phyloP scores from a whole-genome alignment of 2,113 vertebrate species.

The Halichoeres trimaculatus region DNA sequence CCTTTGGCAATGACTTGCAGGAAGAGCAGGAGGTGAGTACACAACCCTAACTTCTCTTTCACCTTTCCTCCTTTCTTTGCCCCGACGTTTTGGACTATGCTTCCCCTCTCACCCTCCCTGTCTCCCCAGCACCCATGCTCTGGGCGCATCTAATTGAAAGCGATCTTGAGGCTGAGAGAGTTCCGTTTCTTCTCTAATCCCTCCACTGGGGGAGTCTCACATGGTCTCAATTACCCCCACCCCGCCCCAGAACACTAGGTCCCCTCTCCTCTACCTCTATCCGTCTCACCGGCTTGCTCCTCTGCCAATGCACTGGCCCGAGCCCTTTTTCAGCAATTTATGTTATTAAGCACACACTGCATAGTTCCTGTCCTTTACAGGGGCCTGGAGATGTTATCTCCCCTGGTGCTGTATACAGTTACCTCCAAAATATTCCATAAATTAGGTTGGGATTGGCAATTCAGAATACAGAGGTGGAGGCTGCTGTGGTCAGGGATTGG shows the following conservation, averaged over 20 bases:
- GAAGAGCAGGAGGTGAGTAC: constrained; percentile 78
- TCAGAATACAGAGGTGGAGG: constrained; percentile 80
- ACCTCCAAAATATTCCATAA: constrained; percentile 94
- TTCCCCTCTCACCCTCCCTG: constrained; percentile 81
- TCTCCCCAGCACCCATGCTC: constrained; percentile 88
- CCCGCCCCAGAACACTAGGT: constrained; percentile 90
- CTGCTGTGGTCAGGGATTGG: constrained; percentile 66
- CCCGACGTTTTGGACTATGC: constrained; percentile 47
- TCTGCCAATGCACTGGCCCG: constrained; percentile 86
- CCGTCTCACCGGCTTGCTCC: constrained; percentile 72
- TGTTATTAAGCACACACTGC: constrained; percentile 97
- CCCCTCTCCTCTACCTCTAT: constrained; percentile 77
- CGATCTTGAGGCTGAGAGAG: constrained; percentile 92
- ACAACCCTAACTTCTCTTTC: constrained; percentile 82
- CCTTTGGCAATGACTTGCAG: constrained; percentile 59
- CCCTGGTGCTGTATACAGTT: constrained; percentile 91
- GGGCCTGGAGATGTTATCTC: constrained; percentile 97
- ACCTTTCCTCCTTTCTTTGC: constrained; percentile 52
- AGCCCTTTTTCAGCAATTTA: constrained; percentile 89
- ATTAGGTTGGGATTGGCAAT: constrained; percentile 91
- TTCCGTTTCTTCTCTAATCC: constrained; percentile 93
- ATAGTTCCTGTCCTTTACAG: constrained; percentile 97
- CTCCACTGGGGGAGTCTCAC: constrained; percentile 95
- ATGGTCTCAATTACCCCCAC: constrained; percentile 98
- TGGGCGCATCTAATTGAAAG: constrained; percentile 99